Conservation (phyloP, 2,797 vertebrate species). For the Discoglossus pictus region DNA sequence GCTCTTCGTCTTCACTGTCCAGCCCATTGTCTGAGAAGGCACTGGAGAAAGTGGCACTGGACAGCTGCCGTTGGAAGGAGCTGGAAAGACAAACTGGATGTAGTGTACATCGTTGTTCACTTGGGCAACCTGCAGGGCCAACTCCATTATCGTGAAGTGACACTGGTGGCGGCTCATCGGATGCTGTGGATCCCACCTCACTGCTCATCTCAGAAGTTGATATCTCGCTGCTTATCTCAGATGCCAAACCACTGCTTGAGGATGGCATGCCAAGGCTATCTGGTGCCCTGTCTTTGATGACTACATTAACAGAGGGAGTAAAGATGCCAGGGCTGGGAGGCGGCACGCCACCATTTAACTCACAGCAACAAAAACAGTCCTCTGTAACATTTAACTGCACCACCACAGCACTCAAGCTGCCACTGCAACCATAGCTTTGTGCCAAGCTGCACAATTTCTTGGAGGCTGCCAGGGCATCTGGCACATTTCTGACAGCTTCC, state of each 20-base stretch:
- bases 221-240: slow-evolving; percentile 95
- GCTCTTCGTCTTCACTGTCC: slow-evolving; percentile 96
- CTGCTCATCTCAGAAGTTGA: slow-evolving; percentile 98
- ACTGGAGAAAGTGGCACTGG: slow-evolving; percentile 95
- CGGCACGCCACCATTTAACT: slow-evolving; percentile 69
- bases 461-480: slow-evolving; percentile 87
- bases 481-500: slow-evolving; percentile 87
- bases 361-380: slow-evolving; percentile 96
- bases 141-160: slow-evolving; percentile 73
- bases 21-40: slow-evolving; percentile 95
- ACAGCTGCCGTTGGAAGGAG: slow-evolving; percentile 93
- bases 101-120: slow-evolving; percentile 82
- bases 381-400: slow-evolving; percentile 94
- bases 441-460: slow-evolving; percentile 97
- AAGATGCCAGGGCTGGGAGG: slow-evolving; percentile 87
- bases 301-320: slow-evolving; percentile 76
- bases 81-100: slow-evolving; percentile 79
- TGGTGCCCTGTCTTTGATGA: slow-evolving; percentile 73
- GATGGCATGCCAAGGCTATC: slow-evolving; percentile 81
- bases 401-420: slow-evolving; percentile 92
- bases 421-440: slow-evolving; percentile 92
- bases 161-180: slow-evolving; percentile 83
- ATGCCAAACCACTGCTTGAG: slow-evolving; percentile 86
- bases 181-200: slow-evolving; percentile 96
- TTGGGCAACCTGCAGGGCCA: slow-evolving; percentile 67